A percentile compares a stretch with the other conserved stretches of the same genome.
Evolutionary conservation across 2,888 invertebrate species (phyloP).

Genomic region (Pristionchus fissidentatus): DNA sequence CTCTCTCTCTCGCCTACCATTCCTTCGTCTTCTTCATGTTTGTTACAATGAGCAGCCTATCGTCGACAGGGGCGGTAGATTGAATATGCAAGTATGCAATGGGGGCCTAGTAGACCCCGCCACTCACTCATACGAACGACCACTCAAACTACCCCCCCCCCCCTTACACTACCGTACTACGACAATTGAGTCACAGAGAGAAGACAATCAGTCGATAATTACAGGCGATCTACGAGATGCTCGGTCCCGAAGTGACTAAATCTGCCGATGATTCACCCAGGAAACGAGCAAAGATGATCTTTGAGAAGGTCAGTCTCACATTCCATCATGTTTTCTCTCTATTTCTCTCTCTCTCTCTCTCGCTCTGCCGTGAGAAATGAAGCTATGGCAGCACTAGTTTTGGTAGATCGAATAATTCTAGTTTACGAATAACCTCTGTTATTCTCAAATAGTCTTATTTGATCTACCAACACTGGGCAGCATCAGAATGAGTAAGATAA

Average conservation of each 20-base stretch:
- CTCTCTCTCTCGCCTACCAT: slow-evolving; percentile 5
- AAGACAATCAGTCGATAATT: slow-evolving; percentile 48
- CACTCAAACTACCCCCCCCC: background rate
- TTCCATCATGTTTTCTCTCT: background rate
- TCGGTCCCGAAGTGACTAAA: slow-evolving; percentile 94
- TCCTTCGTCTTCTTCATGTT: background rate
- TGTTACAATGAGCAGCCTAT: slow-evolving; percentile 9
- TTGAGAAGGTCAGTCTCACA: slow-evolving; percentile 83
- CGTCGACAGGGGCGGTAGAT: slow-evolving; percentile 14
- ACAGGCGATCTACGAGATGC: slow-evolving; percentile 99
- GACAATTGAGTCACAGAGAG: background rate
- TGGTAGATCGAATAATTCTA: too few relatives aligned
- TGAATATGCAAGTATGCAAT: slow-evolving; percentile 7
- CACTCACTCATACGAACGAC: background rate
- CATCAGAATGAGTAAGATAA: too few relatives aligned
- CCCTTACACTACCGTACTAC: background rate
- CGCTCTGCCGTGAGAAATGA: too few relatives aligned
- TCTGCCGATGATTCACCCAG: slow-evolving; percentile 93
- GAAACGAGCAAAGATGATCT: slow-evolving; percentile 97
- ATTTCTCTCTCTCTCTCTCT: background rate
- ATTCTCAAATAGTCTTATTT: too few relatives aligned
- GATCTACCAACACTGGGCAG: too few relatives aligned
- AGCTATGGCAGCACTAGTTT: too few relatives aligned
- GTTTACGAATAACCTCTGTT: too few relatives aligned
- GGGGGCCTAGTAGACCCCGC: too few relatives aligned